Evolutionary conservation across 2,113 vertebrate genomes (phyloP), one percentile per base, ranked within the genome.

Genomic region (Gulo gulo): DNA sequence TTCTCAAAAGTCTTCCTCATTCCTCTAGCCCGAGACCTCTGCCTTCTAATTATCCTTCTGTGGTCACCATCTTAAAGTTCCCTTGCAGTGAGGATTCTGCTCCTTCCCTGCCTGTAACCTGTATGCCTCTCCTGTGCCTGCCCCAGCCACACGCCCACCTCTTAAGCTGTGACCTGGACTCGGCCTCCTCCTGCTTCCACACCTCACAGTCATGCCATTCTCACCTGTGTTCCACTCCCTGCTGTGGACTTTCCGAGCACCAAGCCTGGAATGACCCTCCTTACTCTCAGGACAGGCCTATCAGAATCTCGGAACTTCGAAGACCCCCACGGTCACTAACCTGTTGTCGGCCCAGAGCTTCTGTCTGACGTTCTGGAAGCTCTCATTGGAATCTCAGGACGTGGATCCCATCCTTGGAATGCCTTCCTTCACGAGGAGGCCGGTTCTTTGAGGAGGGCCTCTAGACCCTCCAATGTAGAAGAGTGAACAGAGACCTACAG

Each of bases 261-360:
- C 12, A 1, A 15, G 63, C 82, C 81, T 81, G n/a, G 14, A 93
- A 82, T n/a, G 83, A 67, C 45, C 73, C 88, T 94, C 42, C 59
- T 85, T 6, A 47, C 3, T 21, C 39, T 67, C 52, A 47, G 42
- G 55, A 61, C 57, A 45, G 36, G 55, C 55, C 67, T 1, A 23
- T 47, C 26, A 69, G 81, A 87, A 67, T 23, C 34, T 6, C 13
- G 55, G 31, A 76, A 74, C n/a, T 29, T 80, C n/a, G 73, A 93
- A 88, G 81, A 47, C 36, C 65, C 65, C 92, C 80, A 24, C 50
- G 20, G 14, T 34, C 10, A 45, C 20, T 50, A 26, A 24, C 0
- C 18, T 1, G 24, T 45, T 50, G 31, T 47, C 24, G 21, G 4
- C 39, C 21, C 7, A 82, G 45, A 42, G 42, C 3, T 84, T 88